Evolutionary conservation across 2,113 vertebrate genomes (phyloP), one percentile per base, ranked within the genome.

Genomic region (Phalacrocorax aristotelis): DNA sequence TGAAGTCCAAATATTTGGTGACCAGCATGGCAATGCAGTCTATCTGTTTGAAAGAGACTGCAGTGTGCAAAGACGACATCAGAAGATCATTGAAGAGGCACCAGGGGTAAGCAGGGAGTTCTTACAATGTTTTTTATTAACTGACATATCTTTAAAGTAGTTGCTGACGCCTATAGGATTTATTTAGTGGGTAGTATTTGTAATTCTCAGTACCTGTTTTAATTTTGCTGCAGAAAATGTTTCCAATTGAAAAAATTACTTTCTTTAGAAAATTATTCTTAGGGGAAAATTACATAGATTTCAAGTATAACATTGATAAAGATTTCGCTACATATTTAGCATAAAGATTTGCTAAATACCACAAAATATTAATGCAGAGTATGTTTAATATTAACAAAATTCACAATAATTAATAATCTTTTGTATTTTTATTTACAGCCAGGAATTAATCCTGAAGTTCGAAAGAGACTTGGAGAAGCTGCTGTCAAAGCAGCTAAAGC

Each of bases 21-120:
- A 99, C 97, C 98, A 98, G 96, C 98, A 99, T 38, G 99, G 99
- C 46, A 99, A 99, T 30, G 99, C 98, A 1, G 99, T 99, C 18
- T 99, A 99, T 95, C 97, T 99, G 89, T 99, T 99, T 97, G 99
- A 99, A 97, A 99, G 99, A 97, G 99, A 99, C 98, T 99, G 99
- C 95, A 99, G 99, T 1, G 99, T 99, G 60, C 99, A 99, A 78
- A 99, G 99, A 95, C 98, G 99, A 82, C 99, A 99, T 95, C 99
- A 99, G 98, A 99, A 99, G 97, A 99, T 99, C 97, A 99, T 99
- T 49, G 99, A 99, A 94, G 99, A 99, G 87, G 99, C 99, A 40
- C 99, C 99, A 6, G 99, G 98, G 98, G 99, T 99, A 97, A 98
- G 98, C 51, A 76, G 22, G 78, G 71, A 61, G 29, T 71, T 74